Evolutionary conservation across 2,113 vertebrate species (phyloP).

Genomic region (Sitta europaea): DNA sequence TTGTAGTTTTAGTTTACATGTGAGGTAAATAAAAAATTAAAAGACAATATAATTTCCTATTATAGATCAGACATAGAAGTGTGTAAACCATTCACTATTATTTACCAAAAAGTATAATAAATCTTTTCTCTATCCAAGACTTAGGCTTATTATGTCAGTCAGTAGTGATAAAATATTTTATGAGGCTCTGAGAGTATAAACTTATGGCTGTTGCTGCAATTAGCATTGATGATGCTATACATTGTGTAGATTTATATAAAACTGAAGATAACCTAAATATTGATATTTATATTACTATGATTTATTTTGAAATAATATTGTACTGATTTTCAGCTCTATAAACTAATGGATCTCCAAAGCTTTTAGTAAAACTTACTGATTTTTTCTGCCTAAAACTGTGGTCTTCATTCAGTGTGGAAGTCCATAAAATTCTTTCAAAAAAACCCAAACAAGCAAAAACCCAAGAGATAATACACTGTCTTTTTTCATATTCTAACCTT

Average conservation of each 20-base stretch:
- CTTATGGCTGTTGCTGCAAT: background rate
- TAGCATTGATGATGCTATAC: background rate
- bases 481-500: background rate
- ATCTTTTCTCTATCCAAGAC: background rate
- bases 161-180: background rate
- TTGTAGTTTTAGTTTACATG: background rate
- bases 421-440: fast-evolving
- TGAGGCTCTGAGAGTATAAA: background rate
- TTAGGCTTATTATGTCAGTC: background rate
- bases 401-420: fast-evolving
- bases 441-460: too few species aligned
- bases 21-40: background rate
- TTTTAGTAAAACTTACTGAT: background rate
- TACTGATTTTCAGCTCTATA: background rate
- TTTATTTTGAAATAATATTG: background rate
- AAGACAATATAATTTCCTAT: background rate
- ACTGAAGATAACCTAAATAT: background rate
- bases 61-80: background rate
- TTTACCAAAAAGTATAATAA: background rate
- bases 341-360: background rate
- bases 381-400: background rate
- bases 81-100: background rate
- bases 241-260: background rate
- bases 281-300: background rate
- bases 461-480: background rate